These are phyloP conservation scores for Parasteatoda tepidariorum DNA, from an alignment of 1,140 invertebrate species.

Conservation along the genomic window DNA sequence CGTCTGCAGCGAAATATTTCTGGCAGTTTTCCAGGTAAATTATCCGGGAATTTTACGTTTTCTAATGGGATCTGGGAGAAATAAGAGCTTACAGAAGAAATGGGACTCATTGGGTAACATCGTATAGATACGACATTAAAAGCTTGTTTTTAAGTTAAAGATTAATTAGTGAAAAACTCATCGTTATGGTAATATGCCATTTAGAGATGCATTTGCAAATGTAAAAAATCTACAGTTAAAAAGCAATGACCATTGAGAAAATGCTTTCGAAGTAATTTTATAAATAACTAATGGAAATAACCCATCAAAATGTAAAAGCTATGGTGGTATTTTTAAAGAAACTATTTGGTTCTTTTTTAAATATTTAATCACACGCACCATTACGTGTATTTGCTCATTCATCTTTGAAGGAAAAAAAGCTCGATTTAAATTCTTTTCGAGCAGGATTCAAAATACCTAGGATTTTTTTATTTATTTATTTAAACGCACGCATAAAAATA, in stretches of 20 bases:
- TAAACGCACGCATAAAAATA: too few species aligned
- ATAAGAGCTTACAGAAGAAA: slow-evolving; percentile 29
- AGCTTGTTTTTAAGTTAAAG: neutral
- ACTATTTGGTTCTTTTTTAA: too few species aligned
- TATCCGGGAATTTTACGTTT: slow-evolving; percentile 40
- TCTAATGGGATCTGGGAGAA: slow-evolving; percentile 35
- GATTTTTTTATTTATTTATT: too few species aligned
- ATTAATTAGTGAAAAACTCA: neutral
- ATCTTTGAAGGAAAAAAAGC: too few species aligned
- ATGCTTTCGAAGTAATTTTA: neutral
- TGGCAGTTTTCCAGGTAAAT: slow-evolving; percentile 47
- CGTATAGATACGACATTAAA: neutral
- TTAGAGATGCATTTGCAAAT: neutral
- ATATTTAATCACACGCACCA: too few species aligned
- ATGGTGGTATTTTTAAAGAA: too few species aligned
- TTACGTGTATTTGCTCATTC: too few species aligned
- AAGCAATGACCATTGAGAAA: neutral
- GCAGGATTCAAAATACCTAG: too few species aligned
- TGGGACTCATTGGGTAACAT: neutral
- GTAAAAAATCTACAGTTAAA: neutral
- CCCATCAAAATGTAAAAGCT: too few species aligned
- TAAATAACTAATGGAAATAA: too few species aligned
- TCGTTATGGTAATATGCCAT: neutral
- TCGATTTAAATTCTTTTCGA: too few species aligned
- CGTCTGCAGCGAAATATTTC: slow-evolving; percentile 1